Evolutionary conservation across 2,113 vertebrate genomes (phyloP), one percentile per base, ranked within the genome.

Genomic region (Sebastes fasciatus): DNA sequence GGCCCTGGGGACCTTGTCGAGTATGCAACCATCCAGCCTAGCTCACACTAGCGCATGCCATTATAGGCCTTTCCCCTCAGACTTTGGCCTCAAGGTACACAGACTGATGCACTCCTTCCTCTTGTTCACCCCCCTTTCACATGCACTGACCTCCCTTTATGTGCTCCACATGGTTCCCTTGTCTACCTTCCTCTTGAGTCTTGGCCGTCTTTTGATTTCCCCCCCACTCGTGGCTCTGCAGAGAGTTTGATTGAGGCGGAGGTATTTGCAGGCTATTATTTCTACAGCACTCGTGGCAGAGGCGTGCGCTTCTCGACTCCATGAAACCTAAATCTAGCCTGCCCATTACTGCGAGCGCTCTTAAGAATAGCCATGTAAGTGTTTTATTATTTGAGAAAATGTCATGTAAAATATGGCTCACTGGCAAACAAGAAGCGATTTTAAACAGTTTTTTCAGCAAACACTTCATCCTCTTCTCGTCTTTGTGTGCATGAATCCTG

Each of bases 21-120:
- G 95, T 97, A 97, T 85, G 97, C 97, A 94, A 98, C 96, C 95
- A 98, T 97, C 97, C 97, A 97, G 96, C 94, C 97, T 96, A 97
- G 94, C 94, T 95, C 96, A 90, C 93, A 96, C 94, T 97, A 97
- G 95, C 89, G 93, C 96, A 95, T 95, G 96, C 94, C 95, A 94
- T 94, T 94, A 89, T 96, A 95, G 95, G 95, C 94, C 92, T 96
- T 96, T 94, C 91, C 96, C 95, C 96, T 94, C 95, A 95, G 92
- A 92, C 95, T 94, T 95, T 94, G 96, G 96, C 96, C 95, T 95
- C 93, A 93, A 98, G 98, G 97, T 98, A 97, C 94, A 96, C 85
- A 79, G 91, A 95, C 82, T 84, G 40, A 71, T 80, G 90, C 93
- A 82, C 83, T 3, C 81, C 88, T 82, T 86, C 82, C 89, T 87